Percentiles rank a stretch among this genome's conserved stretches.
phyloP scores from a whole-genome alignment of 2,797 vertebrate species.

The Cryptoblepharus egeriae region DNA sequence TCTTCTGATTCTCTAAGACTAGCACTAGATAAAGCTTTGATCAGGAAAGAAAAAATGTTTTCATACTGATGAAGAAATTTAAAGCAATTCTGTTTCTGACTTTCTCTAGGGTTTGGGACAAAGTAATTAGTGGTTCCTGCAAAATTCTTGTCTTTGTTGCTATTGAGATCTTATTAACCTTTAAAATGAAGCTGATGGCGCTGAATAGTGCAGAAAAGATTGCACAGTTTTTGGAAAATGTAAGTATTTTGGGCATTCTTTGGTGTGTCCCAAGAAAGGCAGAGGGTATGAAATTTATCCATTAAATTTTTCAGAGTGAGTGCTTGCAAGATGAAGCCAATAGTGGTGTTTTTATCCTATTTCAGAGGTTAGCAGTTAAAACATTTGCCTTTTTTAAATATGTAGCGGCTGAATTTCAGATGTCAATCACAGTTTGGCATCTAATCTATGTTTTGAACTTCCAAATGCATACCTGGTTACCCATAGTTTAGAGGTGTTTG shows the following conservation, averaged over 20 bases:
- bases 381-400: background rate
- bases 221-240: constrained; percentile 88
- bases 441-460: background rate
- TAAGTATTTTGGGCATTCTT: constrained; percentile 75
- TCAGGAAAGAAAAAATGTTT: background rate
- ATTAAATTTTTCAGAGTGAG: background rate
- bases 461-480: background rate
- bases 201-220: constrained; percentile 86
- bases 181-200: constrained; percentile 92
- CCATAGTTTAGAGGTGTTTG: background rate
- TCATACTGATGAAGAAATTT: background rate
- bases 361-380: background rate
- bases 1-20: background rate
- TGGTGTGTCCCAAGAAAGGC: background rate
- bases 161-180: constrained; percentile 93
- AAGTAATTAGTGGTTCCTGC: constrained; percentile 97
- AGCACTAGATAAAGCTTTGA: background rate
- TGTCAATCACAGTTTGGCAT: background rate
- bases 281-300: background rate
- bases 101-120: constrained; percentile 93
- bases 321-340: background rate
- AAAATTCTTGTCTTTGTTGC: constrained; percentile 97
- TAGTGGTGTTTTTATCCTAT: background rate
- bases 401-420: background rate
- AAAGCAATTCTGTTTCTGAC: constrained; percentile 15